These are phyloP conservation scores for Sesamia nonagrioides DNA, from an alignment of 1,140 invertebrate genomes.

Conservation along the genomic window DNA sequence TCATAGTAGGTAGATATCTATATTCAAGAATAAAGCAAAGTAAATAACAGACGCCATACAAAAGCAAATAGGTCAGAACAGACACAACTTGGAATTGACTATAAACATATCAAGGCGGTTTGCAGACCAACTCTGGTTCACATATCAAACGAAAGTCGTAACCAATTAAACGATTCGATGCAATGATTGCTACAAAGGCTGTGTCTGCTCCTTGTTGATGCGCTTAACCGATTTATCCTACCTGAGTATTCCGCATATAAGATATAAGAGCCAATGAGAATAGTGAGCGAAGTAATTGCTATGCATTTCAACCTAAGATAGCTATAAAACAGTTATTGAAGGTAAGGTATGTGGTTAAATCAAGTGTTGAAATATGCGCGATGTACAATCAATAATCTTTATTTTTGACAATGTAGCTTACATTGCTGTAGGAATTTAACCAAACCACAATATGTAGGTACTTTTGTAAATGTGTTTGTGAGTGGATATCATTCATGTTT, in stretches of 20 bases:
- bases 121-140: not conserved
- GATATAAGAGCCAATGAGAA: not conserved
- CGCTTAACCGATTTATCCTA: constrained; percentile 24
- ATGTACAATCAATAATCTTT: not conserved
- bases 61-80: constrained; percentile 42
- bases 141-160: constrained; percentile 46
- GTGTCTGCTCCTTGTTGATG: constrained; percentile 1
- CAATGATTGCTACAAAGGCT: constrained; percentile 4
- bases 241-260: not conserved
- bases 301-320: not conserved
- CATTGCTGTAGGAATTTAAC: not conserved
- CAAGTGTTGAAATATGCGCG: not conserved
- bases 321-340: not conserved
- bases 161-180: constrained; percentile 33
- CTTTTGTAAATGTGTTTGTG: not conserved
- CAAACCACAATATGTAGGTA: not conserved
- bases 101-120: constrained; percentile 42
- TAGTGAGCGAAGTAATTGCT: constrained; percentile 5
- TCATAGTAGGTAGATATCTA: constrained; percentile 22
- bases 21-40: constrained; percentile 32
- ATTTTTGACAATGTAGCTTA: not conserved
- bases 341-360: not conserved
- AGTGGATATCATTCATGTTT: not conserved
- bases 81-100: constrained; percentile 32
- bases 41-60: constrained; percentile 3